Conservation (phyloP, 1,140 invertebrate species). For the Cardiocondyla obscurior region DNA sequence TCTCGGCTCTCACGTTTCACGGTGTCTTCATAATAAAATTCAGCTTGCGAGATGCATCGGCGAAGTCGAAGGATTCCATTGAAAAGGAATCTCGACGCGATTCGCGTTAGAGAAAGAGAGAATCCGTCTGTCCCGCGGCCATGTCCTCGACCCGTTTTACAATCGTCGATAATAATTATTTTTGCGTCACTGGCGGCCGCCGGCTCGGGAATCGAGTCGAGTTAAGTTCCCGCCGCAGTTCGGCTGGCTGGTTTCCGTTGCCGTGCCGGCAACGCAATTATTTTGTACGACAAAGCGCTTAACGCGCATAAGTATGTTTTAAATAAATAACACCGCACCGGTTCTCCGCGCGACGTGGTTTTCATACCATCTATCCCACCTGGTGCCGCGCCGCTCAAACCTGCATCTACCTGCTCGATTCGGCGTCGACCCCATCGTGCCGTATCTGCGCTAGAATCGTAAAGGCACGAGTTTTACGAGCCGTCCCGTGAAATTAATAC, state of each 20-base stretch:
- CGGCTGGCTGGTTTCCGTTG: slow-evolving; percentile 25
- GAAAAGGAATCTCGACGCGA: slow-evolving; percentile 47
- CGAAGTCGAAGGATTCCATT: slow-evolving; percentile 52
- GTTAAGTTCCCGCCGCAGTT: slow-evolving; percentile 1
- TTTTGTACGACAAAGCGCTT: slow-evolving; percentile 47
- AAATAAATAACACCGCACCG: slow-evolving; percentile 57
- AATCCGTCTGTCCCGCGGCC: slow-evolving; percentile 53
- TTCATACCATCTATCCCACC: slow-evolving; percentile 20
- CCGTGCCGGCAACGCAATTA: slow-evolving; percentile 42
- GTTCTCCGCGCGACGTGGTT: background rate
- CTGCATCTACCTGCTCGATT: slow-evolving; percentile 71
- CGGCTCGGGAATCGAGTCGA: background rate
- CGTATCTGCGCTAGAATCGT: slow-evolving; percentile 79
- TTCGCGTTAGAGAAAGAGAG: background rate
- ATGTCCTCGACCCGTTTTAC: slow-evolving; percentile 77
- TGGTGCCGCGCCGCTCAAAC: slow-evolving; percentile 62
- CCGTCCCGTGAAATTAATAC: slow-evolving; percentile 79
- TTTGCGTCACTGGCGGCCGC: background rate
- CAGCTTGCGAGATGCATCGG: slow-evolving; percentile 47
- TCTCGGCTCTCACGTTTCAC: slow-evolving; percentile 32
- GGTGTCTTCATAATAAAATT: slow-evolving; percentile 31
- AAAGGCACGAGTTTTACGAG: slow-evolving; percentile 78
- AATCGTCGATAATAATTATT: slow-evolving; percentile 63
- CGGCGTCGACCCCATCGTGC: slow-evolving; percentile 50
- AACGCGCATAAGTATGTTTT: slow-evolving; percentile 49